Conservation (phyloP, 2,113 vertebrate genomes). For the Chlorodrepanis virens region DNA sequence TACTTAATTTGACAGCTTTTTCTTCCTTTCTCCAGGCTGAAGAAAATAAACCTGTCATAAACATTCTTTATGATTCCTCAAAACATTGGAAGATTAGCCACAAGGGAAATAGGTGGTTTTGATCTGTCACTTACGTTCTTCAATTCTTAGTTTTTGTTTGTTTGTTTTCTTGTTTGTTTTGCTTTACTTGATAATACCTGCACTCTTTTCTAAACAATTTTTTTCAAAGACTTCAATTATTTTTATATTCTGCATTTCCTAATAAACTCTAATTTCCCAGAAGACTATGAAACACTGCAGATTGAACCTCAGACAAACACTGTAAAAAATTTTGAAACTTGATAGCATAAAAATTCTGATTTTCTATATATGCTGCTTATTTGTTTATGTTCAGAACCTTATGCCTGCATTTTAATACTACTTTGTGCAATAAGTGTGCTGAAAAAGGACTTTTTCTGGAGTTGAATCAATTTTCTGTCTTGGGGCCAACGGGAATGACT, state of each 20-base stretch:
- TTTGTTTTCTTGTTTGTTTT: background rate
- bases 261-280: background rate
- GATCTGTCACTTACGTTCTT: background rate
- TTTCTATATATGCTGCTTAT: background rate
- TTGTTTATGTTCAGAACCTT: background rate
- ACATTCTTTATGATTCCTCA: background rate
- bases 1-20: background rate
- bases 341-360: background rate
- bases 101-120: background rate
- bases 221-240: background rate
- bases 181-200: background rate
- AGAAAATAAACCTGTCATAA: background rate
- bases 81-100: background rate
- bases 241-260: background rate
- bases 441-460: background rate
- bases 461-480: background rate
- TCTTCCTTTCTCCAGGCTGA: background rate
- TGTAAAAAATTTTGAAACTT: background rate
- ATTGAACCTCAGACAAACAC: background rate
- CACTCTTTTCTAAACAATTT: background rate
- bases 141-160: background rate
- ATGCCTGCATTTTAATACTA: background rate
- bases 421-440: background rate
- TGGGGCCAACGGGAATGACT: background rate
- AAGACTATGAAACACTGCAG: background rate